Evolutionary conservation across 2,113 vertebrate genomes (phyloP), one percentile per base, ranked within the genome.

Genomic region (Indicator maculatus): DNA sequence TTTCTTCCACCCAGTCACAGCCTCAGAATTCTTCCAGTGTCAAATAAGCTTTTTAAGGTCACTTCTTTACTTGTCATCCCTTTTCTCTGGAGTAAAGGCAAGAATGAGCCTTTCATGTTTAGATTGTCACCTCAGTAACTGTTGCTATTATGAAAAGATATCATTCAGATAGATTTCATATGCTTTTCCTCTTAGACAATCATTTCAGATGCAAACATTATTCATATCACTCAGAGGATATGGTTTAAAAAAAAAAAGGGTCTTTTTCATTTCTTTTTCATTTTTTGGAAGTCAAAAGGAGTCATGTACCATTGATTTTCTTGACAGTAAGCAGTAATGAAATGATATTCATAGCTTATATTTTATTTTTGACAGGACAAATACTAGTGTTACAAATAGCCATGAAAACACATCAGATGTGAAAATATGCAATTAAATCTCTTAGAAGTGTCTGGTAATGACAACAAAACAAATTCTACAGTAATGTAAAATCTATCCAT

Each of bases 291-390:
- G 36, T 83, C 63, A 83, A 89, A 90, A 82, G 16, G 11, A 66
- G 36, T 88, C 78, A 72, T 36, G 45, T 91, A 64, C 65, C 74
- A 77, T 19, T 89, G 74, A 89, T 61, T 92, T 95, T 89, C 84
- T 66, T 39, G 39, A 89, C 59, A 82, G 66, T 41, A 86, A 92
- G 8, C 17, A 85, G 36, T 52, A 90, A 59, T 65, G 52, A 93
- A 93, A 91, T 60, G 0, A 33, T 85, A 91, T 74, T 87, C 28
- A 45, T 76, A 83, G 71, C 26, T 73, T 84, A n/a, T 61, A 63
- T 65, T 92, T 93, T 93, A 89, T 73, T 93, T 94, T 90, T 93
- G 72, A 93, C 53, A 83, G 28, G 17, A 74, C 41, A 92, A 95
- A 95, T 73, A 80, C 39, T 38, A 5, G 30, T 66, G 64, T 24